Percentiles rank a stretch among this genome's conserved stretches.
Conservation (phyloP, 2,797 vertebrate species). For the Propithecus deckenii region DNA sequence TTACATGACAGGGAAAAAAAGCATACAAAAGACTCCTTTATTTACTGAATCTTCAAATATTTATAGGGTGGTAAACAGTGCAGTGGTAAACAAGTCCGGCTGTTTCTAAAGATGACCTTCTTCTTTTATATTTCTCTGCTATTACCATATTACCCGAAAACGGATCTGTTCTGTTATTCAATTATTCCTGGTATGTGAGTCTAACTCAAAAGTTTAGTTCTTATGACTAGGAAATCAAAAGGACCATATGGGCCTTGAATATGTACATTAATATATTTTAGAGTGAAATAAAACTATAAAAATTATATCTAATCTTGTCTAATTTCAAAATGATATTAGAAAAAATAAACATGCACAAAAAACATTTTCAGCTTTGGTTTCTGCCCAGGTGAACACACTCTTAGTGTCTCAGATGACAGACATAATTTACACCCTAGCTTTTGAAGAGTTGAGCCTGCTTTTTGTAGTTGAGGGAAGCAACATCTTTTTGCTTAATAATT, state of each 20-base stretch:
- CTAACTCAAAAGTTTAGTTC: background rate
- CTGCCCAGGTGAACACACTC: background rate
- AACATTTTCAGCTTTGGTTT: background rate
- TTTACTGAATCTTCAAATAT: background rate
- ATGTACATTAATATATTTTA: background rate
- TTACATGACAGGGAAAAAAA: background rate
- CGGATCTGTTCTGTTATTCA: background rate
- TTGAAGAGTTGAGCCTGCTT: background rate
- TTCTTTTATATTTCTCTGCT: background rate
- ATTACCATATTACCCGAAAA: background rate
- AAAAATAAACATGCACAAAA: background rate
- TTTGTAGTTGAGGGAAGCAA: background rate
- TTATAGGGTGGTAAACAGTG: background rate
- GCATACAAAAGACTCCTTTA: background rate
- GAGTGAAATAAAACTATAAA: background rate
- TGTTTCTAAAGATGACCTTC: background rate
- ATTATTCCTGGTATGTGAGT: background rate
- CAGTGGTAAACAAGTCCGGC: background rate
- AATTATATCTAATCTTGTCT: background rate
- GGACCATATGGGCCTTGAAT: background rate
- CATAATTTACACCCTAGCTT: background rate
- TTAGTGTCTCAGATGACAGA: background rate
- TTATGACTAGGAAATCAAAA: background rate
- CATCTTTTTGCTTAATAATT: background rate
- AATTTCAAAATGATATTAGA: background rate